These are phyloP conservation scores for Penaeus japonicus DNA, from an alignment of 1,140 invertebrate genomes.

Conservation along the genomic window DNA sequence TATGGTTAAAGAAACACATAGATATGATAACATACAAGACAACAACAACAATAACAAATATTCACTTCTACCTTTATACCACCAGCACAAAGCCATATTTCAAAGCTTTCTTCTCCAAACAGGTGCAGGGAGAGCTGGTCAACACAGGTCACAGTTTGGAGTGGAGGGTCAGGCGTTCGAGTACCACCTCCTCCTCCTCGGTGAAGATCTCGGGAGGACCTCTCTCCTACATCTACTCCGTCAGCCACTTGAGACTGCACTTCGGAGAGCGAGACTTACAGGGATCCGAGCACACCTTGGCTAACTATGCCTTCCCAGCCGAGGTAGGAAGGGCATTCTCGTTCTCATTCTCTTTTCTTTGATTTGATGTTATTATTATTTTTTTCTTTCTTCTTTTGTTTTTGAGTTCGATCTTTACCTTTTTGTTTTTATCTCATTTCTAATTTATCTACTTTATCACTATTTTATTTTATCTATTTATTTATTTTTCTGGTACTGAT, in stretches of 20 bases:
- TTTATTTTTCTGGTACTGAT: too few relatives aligned
- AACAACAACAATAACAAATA: too few relatives aligned
- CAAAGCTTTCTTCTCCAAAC: background rate
- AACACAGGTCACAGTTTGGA: conserved; percentile 2
- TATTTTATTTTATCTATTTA: too few relatives aligned
- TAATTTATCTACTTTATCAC: too few relatives aligned
- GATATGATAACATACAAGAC: too few relatives aligned
- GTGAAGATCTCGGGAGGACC: background rate
- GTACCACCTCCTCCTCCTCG: background rate
- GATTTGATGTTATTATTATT: background rate
- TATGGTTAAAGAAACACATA: too few relatives aligned
- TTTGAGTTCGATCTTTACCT: too few relatives aligned
- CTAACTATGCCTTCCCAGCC: background rate
- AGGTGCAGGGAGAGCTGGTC: background rate
- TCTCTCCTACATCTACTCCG: conserved; percentile 17
- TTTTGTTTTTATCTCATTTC: too few relatives aligned
- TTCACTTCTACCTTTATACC: too few relatives aligned
- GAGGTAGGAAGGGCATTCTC: background rate
- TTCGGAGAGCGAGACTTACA: background rate
- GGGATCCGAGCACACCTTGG: background rate
- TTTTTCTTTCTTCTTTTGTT: too few relatives aligned
- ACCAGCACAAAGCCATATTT: too few relatives aligned
- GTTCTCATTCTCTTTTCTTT: background rate
- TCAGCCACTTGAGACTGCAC: conserved; percentile 4
- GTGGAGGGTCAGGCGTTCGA: background rate